A percentile compares a stretch with the other conserved stretches of the same genome.
These are phyloP conservation scores for Hippasteria phrygiana DNA, from an alignment of 53 echinoderm and acorn worm genomes.

Conservation along the genomic window DNA sequence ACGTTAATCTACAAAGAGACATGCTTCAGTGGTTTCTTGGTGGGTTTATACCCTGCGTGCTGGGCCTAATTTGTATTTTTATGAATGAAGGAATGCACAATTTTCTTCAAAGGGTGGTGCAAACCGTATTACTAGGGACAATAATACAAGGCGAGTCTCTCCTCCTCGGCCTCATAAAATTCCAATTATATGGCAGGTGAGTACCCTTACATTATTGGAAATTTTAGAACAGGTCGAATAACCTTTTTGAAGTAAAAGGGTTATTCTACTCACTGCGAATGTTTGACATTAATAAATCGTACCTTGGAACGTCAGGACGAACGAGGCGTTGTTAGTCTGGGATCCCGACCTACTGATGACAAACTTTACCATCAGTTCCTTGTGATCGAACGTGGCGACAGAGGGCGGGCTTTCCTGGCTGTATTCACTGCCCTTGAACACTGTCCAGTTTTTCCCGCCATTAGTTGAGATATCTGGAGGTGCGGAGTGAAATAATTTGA, in stretches of 20 bases:
- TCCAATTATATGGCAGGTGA: too few relatives aligned
- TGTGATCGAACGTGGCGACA: slow-evolving; percentile 25
- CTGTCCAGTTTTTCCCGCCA: slow-evolving; percentile 44
- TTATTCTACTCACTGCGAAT: background rate
- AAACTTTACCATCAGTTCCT: slow-evolving; percentile 35
- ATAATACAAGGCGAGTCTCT: too few relatives aligned
- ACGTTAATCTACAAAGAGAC: too few relatives aligned
- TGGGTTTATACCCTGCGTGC: too few relatives aligned
- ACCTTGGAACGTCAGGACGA: slow-evolving; percentile 73
- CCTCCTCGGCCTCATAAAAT: too few relatives aligned
- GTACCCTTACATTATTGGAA: too few relatives aligned
- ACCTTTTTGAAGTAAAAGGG: slow-evolving; percentile 37
- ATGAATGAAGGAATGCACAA: too few relatives aligned
- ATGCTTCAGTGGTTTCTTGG: too few relatives aligned
- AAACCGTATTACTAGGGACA: too few relatives aligned
- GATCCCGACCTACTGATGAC: background rate
- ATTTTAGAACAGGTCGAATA: slow-evolving; percentile 69
- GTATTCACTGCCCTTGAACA: background rate
- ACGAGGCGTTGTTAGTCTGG: slow-evolving; percentile 10
- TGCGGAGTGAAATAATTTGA: too few relatives aligned
- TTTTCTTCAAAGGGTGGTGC: too few relatives aligned
- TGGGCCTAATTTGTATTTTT: too few relatives aligned
- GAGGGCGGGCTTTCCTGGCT: background rate
- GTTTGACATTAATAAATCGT: background rate
- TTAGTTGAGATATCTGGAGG: slow-evolving; percentile 31